These are phyloP conservation scores for Willisornis vidua DNA, from an alignment of 2,113 vertebrate species.

Conservation along the genomic window DNA sequence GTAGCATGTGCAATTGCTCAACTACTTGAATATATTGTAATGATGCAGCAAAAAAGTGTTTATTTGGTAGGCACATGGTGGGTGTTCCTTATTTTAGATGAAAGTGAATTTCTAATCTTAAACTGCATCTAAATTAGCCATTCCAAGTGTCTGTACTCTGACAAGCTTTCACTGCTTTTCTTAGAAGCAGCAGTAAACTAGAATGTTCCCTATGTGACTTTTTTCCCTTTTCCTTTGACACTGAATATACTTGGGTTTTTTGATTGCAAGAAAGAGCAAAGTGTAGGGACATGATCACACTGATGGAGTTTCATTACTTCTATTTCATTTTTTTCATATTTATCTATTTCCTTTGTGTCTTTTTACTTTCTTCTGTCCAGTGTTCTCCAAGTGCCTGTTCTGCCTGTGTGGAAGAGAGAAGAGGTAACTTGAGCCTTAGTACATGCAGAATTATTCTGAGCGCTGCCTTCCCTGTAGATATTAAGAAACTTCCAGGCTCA, in stretches of 20 bases:
- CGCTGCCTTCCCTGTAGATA: neutral
- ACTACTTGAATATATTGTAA: neutral
- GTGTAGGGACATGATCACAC: neutral
- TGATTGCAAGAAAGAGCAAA: neutral
- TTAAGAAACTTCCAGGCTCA: neutral
- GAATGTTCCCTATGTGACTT: neutral
- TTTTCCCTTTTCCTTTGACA: neutral
- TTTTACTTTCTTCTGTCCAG: neutral
- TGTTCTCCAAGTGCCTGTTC: neutral
- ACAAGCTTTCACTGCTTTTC: neutral
- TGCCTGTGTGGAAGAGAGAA: neutral
- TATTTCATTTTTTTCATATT: neutral
- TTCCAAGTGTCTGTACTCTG: neutral
- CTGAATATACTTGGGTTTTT: neutral
- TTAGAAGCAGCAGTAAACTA: neutral
- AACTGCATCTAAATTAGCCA: neutral
- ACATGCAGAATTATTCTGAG: neutral
- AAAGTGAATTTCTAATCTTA: conserved; percentile 35
- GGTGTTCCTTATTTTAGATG: conserved; percentile 16
- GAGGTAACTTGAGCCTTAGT: neutral
- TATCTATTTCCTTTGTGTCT: neutral
- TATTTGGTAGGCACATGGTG: neutral
- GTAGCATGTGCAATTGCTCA: neutral
- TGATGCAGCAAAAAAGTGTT: neutral
- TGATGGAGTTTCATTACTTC: neutral